A percentile compares a stretch with the other conserved stretches of the same genome.
These are phyloP conservation scores for Limnephilus rhombicus DNA, from an alignment of 2,888 invertebrate species.

Conservation along the genomic window DNA sequence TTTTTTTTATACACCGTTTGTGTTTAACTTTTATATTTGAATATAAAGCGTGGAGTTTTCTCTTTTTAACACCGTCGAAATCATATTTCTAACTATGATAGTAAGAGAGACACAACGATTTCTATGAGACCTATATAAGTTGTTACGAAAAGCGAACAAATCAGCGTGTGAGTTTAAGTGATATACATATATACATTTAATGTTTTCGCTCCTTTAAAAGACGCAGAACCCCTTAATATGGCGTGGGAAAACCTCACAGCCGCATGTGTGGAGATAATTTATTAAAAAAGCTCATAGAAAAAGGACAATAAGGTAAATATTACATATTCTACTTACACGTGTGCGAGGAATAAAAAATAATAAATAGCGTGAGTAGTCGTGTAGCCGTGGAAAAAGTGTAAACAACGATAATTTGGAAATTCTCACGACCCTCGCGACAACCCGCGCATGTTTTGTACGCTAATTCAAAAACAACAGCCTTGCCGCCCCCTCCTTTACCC, in stretches of 20 bases:
- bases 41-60: no score
- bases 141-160: no score
- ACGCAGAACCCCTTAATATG: neutral
- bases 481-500: neutral
- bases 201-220: neutral
- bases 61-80: no score
- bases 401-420: neutral
- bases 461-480: conserved; percentile 1
- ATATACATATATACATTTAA: no score
- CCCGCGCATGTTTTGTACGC: conserved; percentile 1
- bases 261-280: neutral
- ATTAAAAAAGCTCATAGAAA: neutral
- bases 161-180: no score
- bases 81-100: no score
- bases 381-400: neutral
- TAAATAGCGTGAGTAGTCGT: neutral
- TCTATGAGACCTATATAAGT: no score
- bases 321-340: neutral
- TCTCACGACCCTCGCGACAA: neutral
- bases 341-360: neutral
- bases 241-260: neutral
- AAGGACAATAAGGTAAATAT: neutral
- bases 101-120: no score
- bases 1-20: no score
- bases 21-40: no score